A percentile compares a stretch with the other conserved stretches of the same genome.
Conservation (phyloP, 2,888 invertebrate species). For the Dynastes grantii region DNA sequence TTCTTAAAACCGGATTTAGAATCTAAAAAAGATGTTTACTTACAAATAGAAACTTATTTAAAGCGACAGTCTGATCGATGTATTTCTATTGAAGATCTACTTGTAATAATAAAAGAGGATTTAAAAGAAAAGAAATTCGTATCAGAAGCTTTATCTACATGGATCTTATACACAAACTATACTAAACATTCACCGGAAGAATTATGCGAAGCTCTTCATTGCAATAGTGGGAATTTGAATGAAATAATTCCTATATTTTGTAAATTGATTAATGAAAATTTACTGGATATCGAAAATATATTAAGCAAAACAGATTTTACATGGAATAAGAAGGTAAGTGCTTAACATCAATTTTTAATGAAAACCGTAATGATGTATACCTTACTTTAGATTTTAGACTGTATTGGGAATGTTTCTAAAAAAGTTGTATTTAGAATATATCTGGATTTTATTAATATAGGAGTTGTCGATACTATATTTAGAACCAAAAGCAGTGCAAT, state of each 20-base stretch:
- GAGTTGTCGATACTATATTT: constrained; percentile 34
- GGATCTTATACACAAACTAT: constrained; percentile 14
- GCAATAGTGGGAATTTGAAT: constrained; percentile 10
- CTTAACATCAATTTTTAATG: background rate
- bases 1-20: constrained; percentile 16
- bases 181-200: constrained; percentile 18
- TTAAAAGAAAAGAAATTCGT: constrained; percentile 26
- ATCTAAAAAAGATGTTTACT: constrained; percentile 11
- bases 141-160: constrained; percentile 29
- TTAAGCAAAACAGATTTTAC: constrained; percentile 1
- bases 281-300: constrained; percentile 13
- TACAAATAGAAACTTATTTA: constrained; percentile 16
- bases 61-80: background rate
- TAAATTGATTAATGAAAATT: constrained; percentile 36
- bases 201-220: constrained; percentile 25
- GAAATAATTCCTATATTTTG: constrained; percentile 14
- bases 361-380: background rate
- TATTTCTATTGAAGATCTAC: constrained; percentile 3
- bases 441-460: constrained; percentile 43
- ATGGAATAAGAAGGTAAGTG: constrained; percentile 30
- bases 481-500: constrained; percentile 12
- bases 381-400: constrained; percentile 41
- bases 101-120: constrained; percentile 24
- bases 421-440: constrained; percentile 30
- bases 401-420: constrained; percentile 11